phyloP scores from a whole-genome alignment of 2,113 vertebrate genomes.

The Lichenostomus cassidix region DNA sequence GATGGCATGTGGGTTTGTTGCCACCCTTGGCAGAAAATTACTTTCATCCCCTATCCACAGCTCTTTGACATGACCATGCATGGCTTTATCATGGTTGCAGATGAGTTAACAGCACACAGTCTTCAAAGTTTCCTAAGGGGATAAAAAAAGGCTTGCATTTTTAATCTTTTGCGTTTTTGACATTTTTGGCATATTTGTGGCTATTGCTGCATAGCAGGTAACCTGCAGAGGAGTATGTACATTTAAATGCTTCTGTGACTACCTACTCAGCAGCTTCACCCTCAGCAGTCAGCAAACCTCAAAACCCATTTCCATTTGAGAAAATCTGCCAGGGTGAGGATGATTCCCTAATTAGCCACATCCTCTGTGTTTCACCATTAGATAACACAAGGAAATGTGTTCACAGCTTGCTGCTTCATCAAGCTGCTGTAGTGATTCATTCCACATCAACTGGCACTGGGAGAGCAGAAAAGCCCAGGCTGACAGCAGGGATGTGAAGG shows the following conservation, averaged over 20 bases:
- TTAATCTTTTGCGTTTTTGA: background rate
- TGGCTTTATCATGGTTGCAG: background rate
- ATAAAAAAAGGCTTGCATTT: background rate
- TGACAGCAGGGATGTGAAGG: background rate
- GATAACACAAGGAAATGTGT: constrained; percentile 25
- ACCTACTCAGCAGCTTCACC: background rate
- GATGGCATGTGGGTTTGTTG: background rate
- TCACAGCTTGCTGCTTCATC: constrained; percentile 23
- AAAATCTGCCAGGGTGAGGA: background rate
- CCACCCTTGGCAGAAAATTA: background rate
- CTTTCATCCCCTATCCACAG: background rate
- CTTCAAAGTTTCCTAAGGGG: background rate
- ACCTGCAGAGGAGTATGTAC: background rate
- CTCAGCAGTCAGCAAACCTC: background rate
- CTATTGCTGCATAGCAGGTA: background rate
- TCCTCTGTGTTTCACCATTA: constrained; percentile 16
- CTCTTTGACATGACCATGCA: background rate
- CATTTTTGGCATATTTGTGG: constrained; percentile 22
- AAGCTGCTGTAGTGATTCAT: constrained; percentile 21
- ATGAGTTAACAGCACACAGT: background rate
- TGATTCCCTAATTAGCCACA: constrained; percentile 36
- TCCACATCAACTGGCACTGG: background rate
- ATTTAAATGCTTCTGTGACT: background rate
- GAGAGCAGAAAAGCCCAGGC: background rate
- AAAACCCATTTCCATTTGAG: background rate